Evolutionary conservation across 2,888 invertebrate species (phyloP).

Genomic region (Drosophila hawaiiensis): DNA sequence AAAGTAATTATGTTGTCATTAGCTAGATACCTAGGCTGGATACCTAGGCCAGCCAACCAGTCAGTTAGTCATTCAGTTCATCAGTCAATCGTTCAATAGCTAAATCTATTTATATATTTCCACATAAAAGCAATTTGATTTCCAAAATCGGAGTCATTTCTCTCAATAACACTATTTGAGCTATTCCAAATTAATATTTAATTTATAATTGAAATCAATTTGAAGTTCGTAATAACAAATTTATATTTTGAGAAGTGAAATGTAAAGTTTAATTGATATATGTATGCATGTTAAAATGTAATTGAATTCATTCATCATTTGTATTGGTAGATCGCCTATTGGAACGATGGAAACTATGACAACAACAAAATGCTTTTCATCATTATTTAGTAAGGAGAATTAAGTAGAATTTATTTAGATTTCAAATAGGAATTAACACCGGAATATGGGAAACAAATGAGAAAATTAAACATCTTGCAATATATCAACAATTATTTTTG

Average conservation of each 20-base stretch:
- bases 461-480: background rate
- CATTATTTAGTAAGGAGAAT: background rate
- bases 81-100: background rate
- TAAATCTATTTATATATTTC: background rate
- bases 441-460: background rate
- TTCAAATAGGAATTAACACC: background rate
- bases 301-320: background rate
- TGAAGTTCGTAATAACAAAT: background rate
- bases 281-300: background rate
- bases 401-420: background rate
- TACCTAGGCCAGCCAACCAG: slow-evolving; percentile 25
- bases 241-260: background rate
- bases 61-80: background rate
- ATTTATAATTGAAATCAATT: background rate
- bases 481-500: background rate
- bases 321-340: background rate
- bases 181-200: background rate
- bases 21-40: slow-evolving; percentile 34
- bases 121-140: background rate
- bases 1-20: slow-evolving; percentile 78
- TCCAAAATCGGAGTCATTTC: background rate
- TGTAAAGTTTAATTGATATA: background rate
- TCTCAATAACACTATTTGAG: background rate
- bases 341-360: background rate
- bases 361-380: background rate